A percentile compares a stretch with the other conserved stretches of the same genome.
These are phyloP conservation scores for Telmatochromis sp. DNA, from an alignment of 2,113 vertebrate species.

Conservation along the genomic window DNA sequence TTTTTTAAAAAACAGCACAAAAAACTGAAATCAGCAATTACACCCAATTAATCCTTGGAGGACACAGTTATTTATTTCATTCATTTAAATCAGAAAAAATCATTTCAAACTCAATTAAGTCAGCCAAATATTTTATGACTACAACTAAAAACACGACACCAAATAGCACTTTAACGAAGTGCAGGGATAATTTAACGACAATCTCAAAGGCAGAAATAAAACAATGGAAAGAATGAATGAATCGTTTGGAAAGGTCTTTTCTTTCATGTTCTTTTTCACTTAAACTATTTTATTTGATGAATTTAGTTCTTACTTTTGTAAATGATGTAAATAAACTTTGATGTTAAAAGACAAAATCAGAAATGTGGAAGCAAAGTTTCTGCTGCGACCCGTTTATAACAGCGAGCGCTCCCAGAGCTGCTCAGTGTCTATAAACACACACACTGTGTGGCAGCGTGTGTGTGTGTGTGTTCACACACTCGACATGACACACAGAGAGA, in stretches of 20 bases:
- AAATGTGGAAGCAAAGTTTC: not conserved
- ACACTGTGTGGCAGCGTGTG: not conserved
- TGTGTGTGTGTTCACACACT: not conserved
- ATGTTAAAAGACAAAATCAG: not conserved
- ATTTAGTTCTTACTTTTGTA: not conserved
- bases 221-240: not conserved
- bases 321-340: not conserved
- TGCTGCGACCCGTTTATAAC: not conserved
- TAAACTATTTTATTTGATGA: not conserved
- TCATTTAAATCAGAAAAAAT: not conserved
- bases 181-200: not conserved
- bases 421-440: not conserved
- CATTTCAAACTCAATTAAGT: not conserved
- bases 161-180: not conserved
- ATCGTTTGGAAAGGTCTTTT: not conserved
- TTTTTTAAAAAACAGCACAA: not conserved
- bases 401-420: not conserved
- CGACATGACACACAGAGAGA: not conserved
- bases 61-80: not conserved
- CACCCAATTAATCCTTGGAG: not conserved
- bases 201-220: not conserved
- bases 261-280: not conserved
- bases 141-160: not conserved
- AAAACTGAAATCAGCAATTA: not conserved
- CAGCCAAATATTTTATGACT: not conserved